Evolutionary conservation across 2,888 invertebrate genomes (phyloP), one percentile per base, ranked within the genome.

Genomic region (Catocala sponsa): DNA sequence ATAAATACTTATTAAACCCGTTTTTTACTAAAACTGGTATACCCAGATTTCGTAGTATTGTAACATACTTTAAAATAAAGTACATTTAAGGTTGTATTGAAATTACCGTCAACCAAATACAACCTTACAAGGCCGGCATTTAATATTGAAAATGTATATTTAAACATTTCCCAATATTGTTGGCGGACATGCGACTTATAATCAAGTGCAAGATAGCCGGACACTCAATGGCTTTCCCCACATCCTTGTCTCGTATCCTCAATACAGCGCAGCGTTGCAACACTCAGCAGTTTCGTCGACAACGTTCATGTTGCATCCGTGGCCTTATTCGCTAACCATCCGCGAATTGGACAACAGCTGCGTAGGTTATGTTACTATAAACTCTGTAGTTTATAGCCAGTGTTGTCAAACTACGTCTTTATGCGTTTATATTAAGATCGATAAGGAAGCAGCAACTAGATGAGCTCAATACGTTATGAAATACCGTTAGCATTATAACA

Each of bases 171-270:
- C 44, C 57, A 66, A 74, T 46, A 41, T 5, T 51, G 38, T 32
- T 49, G 57, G 63, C 74, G 69, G 72, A 56, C 56, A 72, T 49
- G 49, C 15, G 7, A 59, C 15, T 59, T 5, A 44, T 41, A 49
- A 47, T 33, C 65, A 70, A 65, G 64, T 58, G 60, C 65, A 61
- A 66, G 48, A 59, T 43, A 61, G 63, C 64, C 73, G 74, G 76
- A 72, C 65, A 65, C 58, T 68, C 59, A 58, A 59, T 54, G 76
- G 65, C 68, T 83, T 86, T 83, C 79, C 72, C 79, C 83, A 86
- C 74, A 84, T 86, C 86, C 85, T 83, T 66, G 72, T 77, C 71
- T 55, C 64, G 63, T 78, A 82, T 84, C 83, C 80, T 81, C 80
- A 76, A 81, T 79, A 77, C 59, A 55, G n/a, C 51, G 61, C 59